Percentiles rank a stretch among this genome's conserved stretches.
Evolutionary conservation across 2,888 invertebrate species (phyloP).

Genomic region (Athalia circularis): DNA sequence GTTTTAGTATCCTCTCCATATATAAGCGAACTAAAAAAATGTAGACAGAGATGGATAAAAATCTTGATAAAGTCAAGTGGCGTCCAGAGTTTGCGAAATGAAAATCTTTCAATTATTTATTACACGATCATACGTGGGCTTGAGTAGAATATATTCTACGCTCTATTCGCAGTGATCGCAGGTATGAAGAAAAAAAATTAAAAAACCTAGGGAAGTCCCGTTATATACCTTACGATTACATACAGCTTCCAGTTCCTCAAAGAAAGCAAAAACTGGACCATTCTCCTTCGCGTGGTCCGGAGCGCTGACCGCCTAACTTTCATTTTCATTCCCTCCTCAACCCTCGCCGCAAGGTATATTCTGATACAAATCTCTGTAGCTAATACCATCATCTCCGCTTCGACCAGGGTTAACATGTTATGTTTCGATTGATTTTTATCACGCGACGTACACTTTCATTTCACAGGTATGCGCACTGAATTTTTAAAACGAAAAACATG

Average conservation of each 20-base stretch:
- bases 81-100: no score
- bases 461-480: not conserved
- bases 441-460: slow-evolving; percentile 16
- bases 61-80: no score
- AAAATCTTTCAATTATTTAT: no score
- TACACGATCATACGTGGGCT: no score
- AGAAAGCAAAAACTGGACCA: slow-evolving; percentile 56
- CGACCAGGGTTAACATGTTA: not conserved
- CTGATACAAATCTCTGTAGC: not conserved
- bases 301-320: slow-evolving; percentile 39
- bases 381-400: slow-evolving; percentile 7
- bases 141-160: not conserved
- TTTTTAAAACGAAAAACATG: not conserved
- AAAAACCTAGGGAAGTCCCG: slow-evolving; percentile 1
- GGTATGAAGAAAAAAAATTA: not conserved
- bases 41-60: no score
- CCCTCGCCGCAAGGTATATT: not conserved
- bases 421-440: slow-evolving; percentile 25
- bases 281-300: slow-evolving; percentile 37
- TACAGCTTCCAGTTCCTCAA: slow-evolving; percentile 72
- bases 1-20: no score
- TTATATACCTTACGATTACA: slow-evolving; percentile 13
- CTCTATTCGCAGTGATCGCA: not conserved
- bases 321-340: slow-evolving; percentile 35
- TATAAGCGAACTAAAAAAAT: no score